These are phyloP conservation scores for Cephonodes hylas DNA, from an alignment of 2,888 invertebrate species.

Conservation along the genomic window DNA sequence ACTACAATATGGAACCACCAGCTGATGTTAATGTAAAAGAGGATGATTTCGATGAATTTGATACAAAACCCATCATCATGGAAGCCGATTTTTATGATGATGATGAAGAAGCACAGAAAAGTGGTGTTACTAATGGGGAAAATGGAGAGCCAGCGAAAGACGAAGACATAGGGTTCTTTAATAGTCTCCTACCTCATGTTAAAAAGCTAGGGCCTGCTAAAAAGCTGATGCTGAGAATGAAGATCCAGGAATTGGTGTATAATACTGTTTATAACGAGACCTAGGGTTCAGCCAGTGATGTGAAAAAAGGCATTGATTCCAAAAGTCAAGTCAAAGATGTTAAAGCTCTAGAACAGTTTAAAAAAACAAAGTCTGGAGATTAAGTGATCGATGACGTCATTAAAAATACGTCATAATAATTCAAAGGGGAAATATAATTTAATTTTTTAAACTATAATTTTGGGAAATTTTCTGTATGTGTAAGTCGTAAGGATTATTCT, in stretches of 20 bases:
- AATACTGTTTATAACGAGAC: conserved; percentile 72
- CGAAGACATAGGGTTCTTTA: conserved; percentile 74
- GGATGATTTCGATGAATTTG: conserved; percentile 75
- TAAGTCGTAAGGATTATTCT: too few species aligned
- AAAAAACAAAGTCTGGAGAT: background rate
- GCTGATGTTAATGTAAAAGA: conserved; percentile 52
- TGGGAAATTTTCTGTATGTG: too few species aligned
- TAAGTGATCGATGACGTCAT: background rate
- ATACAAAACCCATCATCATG: conserved; percentile 71
- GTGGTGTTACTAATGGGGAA: conserved; percentile 31
- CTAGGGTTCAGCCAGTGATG: conserved; percentile 23
- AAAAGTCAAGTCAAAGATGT: background rate
- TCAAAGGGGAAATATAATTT: too few species aligned
- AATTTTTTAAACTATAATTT: too few species aligned
- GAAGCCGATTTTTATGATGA: conserved; percentile 76
- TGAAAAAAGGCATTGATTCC: background rate
- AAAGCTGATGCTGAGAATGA: conserved; percentile 73
- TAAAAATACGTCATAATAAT: too few species aligned
- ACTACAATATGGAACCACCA: conserved; percentile 51
- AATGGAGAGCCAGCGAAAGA: conserved; percentile 53
- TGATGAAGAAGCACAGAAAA: conserved; percentile 63
- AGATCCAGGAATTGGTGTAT: conserved; percentile 73
- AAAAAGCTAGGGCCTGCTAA: conserved; percentile 72
- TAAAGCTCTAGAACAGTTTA: background rate
- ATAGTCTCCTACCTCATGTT: conserved; percentile 71